Conservation (phyloP, 2,888 invertebrate genomes). For the Drosophila rubida region DNA sequence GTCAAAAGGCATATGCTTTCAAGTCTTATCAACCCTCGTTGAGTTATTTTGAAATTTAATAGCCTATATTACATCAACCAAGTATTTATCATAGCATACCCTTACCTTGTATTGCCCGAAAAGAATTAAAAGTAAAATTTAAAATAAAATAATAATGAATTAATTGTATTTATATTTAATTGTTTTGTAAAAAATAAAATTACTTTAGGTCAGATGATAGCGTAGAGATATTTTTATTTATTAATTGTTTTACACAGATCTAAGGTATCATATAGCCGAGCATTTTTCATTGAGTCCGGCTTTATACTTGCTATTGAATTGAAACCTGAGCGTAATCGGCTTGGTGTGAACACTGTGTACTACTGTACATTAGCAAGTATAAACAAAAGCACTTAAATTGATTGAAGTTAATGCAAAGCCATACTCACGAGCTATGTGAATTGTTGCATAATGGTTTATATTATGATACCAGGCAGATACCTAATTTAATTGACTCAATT, state of each 20-base stretch:
- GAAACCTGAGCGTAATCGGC: conserved; percentile 57
- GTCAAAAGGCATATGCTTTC: conserved; percentile 65
- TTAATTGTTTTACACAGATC: not conserved
- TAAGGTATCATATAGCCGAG: not conserved
- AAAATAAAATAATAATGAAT: no score
- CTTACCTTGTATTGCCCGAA: conserved; percentile 7
- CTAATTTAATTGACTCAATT: not conserved
- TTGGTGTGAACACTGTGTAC: conserved; percentile 27
- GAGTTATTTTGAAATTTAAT: conserved; percentile 59
- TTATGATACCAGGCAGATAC: conserved; percentile 5
- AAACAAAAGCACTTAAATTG: conserved; percentile 67
- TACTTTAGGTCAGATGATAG: no score
- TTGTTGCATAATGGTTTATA: not conserved
- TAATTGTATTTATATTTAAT: no score
- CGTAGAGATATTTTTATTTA: not conserved
- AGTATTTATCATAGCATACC: not conserved
- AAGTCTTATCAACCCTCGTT: conserved; percentile 54
- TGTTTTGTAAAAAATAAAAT: no score
- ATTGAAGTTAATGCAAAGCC: conserved; percentile 61
- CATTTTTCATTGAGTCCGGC: not conserved
- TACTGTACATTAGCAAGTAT: conserved; percentile 33
- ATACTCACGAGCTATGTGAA: conserved; percentile 10
- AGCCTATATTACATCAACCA: conserved; percentile 7
- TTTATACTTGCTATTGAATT: conserved; percentile 15
- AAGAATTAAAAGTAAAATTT: not conserved